Conservation (phyloP, 1,140 invertebrate genomes). For the Heliconius hermathena region DNA sequence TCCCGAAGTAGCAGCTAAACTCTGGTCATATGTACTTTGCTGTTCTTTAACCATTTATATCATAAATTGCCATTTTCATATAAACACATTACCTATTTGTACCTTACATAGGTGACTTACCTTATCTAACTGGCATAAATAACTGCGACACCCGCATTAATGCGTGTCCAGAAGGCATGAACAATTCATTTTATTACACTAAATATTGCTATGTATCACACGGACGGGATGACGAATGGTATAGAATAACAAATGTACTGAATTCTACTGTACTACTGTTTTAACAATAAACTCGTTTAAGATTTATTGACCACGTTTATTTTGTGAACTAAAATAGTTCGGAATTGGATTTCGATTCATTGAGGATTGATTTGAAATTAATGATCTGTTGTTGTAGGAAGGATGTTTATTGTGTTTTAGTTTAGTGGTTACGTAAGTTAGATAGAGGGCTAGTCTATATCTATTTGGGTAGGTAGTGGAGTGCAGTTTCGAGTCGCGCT, state of each 20-base stretch:
- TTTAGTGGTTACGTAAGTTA: not conserved
- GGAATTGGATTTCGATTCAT: slow-evolving; percentile 9
- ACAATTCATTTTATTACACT: slow-evolving; percentile 36
- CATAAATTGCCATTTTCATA: too few relatives aligned
- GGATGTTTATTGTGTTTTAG: not conserved
- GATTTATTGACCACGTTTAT: slow-evolving; percentile 24
- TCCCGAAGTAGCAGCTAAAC: too few relatives aligned
- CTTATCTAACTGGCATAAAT: not conserved
- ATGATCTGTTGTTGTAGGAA: slow-evolving; percentile 5
- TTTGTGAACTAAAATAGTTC: slow-evolving; percentile 19
- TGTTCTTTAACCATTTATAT: too few relatives aligned
- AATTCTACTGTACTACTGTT: slow-evolving; percentile 15
- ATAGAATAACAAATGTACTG: slow-evolving; percentile 36
- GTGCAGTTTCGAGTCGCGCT: too few relatives aligned
- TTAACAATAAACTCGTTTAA: slow-evolving; percentile 39
- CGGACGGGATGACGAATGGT: slow-evolving; percentile 29
- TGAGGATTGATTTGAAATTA: slow-evolving; percentile 13
- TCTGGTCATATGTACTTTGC: not conserved
- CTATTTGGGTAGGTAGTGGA: too few relatives aligned
- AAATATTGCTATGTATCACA: slow-evolving; percentile 37
- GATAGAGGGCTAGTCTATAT: too few relatives aligned
- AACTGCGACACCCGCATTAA: slow-evolving; percentile 11
- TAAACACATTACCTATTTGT: too few relatives aligned
- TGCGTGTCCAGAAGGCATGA: slow-evolving; percentile 27
- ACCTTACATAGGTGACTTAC: not conserved